These are phyloP conservation scores for Galerucella pusilla DNA, from an alignment of 2,888 invertebrate genomes.

Conservation along the genomic window DNA sequence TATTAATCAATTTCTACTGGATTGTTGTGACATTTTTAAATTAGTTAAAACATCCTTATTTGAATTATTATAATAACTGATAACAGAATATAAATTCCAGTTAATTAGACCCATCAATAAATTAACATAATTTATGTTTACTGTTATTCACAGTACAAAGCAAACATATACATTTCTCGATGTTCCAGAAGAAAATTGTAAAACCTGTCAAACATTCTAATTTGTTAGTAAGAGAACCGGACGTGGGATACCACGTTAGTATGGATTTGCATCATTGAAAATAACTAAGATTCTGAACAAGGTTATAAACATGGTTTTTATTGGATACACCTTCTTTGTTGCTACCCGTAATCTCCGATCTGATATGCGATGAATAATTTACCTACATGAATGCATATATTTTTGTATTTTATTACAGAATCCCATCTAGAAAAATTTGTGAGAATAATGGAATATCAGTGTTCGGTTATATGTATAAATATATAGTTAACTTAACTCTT, in stretches of 20 bases:
- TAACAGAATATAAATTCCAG: too few species aligned
- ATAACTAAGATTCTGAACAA: conserved; percentile 22
- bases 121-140: not conserved
- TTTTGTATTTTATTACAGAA: not conserved
- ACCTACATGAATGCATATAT: conserved; percentile 4
- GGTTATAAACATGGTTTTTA: conserved; percentile 27
- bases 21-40: too few species aligned
- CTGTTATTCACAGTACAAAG: not conserved
- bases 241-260: conserved; percentile 20
- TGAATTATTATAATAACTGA: too few species aligned
- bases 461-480: too few species aligned
- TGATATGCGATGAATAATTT: conserved; percentile 32
- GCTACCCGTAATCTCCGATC: conserved; percentile 26
- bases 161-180: not conserved
- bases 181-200: not conserved
- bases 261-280: conserved; percentile 22
- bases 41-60: too few species aligned
- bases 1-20: too few species aligned
- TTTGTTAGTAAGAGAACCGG: conserved; percentile 12
- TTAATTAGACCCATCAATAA: too few species aligned
- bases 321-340: conserved; percentile 30
- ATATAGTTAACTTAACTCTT: too few species aligned
- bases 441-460: too few species aligned
- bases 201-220: conserved; percentile 6
- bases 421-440: not conserved